phyloP scores from a whole-genome alignment of 2,113 vertebrate species.

The Apistogramma diplotaenia region DNA sequence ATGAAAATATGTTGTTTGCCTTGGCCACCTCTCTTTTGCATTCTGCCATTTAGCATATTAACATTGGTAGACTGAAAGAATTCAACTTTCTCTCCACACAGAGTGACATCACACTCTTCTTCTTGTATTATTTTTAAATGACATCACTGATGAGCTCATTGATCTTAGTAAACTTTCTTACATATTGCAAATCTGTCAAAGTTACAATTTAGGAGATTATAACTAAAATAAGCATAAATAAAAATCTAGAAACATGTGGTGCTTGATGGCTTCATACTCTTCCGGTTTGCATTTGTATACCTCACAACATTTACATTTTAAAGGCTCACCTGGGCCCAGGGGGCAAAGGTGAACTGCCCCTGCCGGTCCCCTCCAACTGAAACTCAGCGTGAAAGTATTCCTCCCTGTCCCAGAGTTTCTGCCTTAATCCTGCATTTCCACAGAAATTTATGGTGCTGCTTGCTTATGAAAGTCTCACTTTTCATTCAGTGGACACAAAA shows the following conservation, averaged over 20 bases:
- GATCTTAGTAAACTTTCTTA: not conserved
- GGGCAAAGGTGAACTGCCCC: not conserved
- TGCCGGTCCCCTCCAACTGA: not conserved
- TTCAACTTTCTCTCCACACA: not conserved
- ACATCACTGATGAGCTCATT: not conserved
- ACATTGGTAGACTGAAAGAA: not conserved
- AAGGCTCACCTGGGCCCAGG: not conserved
- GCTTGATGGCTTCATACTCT: not conserved
- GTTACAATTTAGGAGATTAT: not conserved
- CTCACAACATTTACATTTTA: not conserved
- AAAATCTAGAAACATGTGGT: not conserved
- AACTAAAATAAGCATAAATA: not conserved
- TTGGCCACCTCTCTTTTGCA: constrained; percentile 47
- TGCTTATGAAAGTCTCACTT: not conserved
- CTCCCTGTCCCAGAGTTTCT: not conserved
- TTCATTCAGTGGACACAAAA: not conserved
- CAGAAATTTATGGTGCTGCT: not conserved
- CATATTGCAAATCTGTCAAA: not conserved
- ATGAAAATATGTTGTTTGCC: constrained; percentile 54
- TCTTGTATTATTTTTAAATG: not conserved
- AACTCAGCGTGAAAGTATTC: not conserved
- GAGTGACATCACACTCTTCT: not conserved
- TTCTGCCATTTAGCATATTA: not conserved
- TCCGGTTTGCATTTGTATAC: not conserved
- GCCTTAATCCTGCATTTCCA: not conserved